Percentiles rank a stretch among this genome's conserved stretches.
These are phyloP conservation scores for Galagoides demidoff DNA, from an alignment of 2,797 vertebrate genomes.

Conservation along the genomic window DNA sequence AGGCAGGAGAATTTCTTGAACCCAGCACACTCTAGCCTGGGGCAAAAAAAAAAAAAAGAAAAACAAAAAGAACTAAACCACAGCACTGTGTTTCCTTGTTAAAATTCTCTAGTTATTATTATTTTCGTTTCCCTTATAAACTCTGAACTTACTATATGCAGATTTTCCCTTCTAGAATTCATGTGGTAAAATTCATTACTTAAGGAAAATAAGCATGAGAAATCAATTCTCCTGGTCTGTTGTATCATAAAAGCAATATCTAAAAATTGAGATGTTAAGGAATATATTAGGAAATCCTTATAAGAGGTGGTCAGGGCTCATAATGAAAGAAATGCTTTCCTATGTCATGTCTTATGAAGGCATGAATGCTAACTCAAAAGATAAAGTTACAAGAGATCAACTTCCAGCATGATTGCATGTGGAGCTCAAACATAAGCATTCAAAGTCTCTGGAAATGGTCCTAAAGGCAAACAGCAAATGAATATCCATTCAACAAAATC, in stretches of 20 bases:
- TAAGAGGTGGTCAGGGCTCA: not conserved
- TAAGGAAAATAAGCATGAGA: conserved; percentile 47
- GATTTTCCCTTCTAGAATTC: not conserved
- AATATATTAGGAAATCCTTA: not conserved
- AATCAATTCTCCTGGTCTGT: not conserved
- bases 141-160: not conserved
- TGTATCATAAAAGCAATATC: not conserved
- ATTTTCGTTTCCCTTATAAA: conserved; percentile 51
- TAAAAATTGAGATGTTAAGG: not conserved
- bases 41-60: no score
- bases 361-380: conserved; percentile 1
- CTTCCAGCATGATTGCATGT: not conserved
- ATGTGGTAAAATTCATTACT: conserved; percentile 30
- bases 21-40: no score
- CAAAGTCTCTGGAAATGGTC: not conserved
- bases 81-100: not conserved
- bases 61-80: not conserved
- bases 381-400: not conserved
- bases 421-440: not conserved
- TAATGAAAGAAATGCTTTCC: conserved; percentile 18
- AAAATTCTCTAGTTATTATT: conserved; percentile 1
- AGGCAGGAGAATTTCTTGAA: no score
- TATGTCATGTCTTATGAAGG: not conserved
- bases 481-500: not conserved
- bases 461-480: not conserved